phyloP scores from a whole-genome alignment of 2,113 vertebrate species.

The Pycnonotus jocosus region DNA sequence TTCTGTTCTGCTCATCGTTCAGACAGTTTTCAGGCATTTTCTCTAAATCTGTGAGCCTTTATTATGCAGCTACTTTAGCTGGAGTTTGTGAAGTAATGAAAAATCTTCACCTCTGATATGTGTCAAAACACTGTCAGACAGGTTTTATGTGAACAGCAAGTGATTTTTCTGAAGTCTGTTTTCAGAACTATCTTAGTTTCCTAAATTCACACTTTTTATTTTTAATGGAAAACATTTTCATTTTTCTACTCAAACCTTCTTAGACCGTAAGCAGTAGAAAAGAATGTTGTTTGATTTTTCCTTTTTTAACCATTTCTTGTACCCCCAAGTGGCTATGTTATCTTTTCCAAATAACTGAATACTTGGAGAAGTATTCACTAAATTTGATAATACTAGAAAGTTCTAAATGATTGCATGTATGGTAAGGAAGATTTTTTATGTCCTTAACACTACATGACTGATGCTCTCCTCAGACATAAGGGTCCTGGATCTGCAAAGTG shows the following conservation, averaged over 20 bases:
- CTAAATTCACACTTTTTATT: conserved; percentile 21
- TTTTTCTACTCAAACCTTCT: neutral
- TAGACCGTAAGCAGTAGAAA: neutral
- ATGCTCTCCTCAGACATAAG: neutral
- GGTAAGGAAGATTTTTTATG: neutral
- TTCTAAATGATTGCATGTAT: neutral
- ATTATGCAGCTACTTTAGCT: conserved; percentile 12
- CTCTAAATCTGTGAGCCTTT: conserved; percentile 5
- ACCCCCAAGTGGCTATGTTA: neutral
- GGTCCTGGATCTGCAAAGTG: neutral
- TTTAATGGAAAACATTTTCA: conserved; percentile 5
- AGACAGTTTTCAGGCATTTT: conserved; percentile 20
- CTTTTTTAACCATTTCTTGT: neutral
- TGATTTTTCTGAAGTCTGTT: conserved; percentile 40
- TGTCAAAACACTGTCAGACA: conserved; percentile 62
- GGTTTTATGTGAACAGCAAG: conserved; percentile 30
- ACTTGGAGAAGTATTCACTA: neutral
- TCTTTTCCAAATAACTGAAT: neutral
- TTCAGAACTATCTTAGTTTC: conserved; percentile 15
- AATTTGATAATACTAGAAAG: neutral
- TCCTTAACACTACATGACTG: neutral
- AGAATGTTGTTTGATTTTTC: neutral
- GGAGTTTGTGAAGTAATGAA: conserved; percentile 9
- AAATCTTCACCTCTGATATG: conserved; percentile 40
- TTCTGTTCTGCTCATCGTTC: neutral